phyloP scores from a whole-genome alignment of 2,797 vertebrate species.

The Mormyrops attenuatus region DNA sequence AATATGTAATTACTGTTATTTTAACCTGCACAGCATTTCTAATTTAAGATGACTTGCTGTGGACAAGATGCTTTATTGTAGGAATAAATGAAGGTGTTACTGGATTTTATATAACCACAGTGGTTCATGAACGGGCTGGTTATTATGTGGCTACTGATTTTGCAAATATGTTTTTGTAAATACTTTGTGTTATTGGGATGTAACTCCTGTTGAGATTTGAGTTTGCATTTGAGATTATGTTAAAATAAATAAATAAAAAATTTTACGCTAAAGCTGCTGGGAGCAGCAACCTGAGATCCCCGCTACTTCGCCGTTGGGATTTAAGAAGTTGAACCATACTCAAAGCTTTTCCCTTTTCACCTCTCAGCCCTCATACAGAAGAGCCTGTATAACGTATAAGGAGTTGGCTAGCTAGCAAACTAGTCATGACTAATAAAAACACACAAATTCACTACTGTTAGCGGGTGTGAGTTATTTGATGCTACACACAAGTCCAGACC shows the following conservation, averaged over 20 bases:
- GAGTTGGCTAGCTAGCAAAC: not conserved
- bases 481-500: not conserved
- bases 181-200: not conserved
- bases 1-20: conserved; percentile 5
- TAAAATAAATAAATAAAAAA: conserved; percentile 6
- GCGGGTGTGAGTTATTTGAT: conserved; percentile 11
- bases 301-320: not conserved
- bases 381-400: not conserved
- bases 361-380: not conserved
- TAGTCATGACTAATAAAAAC: not conserved
- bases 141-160: not conserved
- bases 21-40: not conserved
- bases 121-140: not conserved
- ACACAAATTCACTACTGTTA: conserved; percentile 5
- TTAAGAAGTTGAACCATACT: not conserved
- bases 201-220: not conserved
- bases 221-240: not conserved
- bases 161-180: not conserved
- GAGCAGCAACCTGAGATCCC: not conserved
- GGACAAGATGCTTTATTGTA: not conserved
- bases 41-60: not conserved
- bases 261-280: not conserved
- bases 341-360: not conserved
- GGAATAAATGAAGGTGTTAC: not conserved
- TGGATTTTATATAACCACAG: not conserved